phyloP scores from a whole-genome alignment of 2,113 vertebrate genomes.

The Archocentrus centrarchus region DNA sequence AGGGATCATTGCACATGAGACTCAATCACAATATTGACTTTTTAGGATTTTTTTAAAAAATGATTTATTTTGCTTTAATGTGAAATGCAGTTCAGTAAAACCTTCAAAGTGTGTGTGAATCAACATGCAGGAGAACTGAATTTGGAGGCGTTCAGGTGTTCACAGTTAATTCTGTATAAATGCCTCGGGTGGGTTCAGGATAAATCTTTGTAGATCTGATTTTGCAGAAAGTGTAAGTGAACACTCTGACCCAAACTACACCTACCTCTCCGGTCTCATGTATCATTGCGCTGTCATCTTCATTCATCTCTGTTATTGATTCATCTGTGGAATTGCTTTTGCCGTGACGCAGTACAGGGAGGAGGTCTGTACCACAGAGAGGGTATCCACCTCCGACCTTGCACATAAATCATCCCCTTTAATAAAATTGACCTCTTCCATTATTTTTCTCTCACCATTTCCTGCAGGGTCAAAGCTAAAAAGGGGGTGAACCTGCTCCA shows the following conservation, averaged over 20 bases:
- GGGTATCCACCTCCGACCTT: constrained; percentile 56
- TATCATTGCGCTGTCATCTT: constrained; percentile 48
- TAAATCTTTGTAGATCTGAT: constrained; percentile 13
- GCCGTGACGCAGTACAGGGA: constrained; percentile 47
- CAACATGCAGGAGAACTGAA: not conserved
- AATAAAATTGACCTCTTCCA: constrained; percentile 49
- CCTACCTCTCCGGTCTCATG: constrained; percentile 24
- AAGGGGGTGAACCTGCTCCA: constrained; percentile 95
- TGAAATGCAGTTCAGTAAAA: not conserved
- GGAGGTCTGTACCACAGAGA: constrained; percentile 30
- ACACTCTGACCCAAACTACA: constrained; percentile 24
- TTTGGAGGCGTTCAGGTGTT: not conserved
- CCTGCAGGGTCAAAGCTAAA: constrained; percentile 95
- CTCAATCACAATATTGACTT: not conserved
- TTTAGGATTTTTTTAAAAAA: not conserved
- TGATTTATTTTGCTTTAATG: not conserved
- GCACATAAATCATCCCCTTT: constrained; percentile 60
- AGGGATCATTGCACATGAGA: not conserved
- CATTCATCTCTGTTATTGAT: constrained; percentile 71
- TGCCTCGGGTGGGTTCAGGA: not conserved
- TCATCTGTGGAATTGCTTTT: constrained; percentile 69
- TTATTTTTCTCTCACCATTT: constrained; percentile 28
- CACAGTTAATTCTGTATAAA: not conserved
- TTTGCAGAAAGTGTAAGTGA: constrained; percentile 24
- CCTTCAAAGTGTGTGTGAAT: not conserved